Conservation (phyloP, 2,113 vertebrate genomes). For the Ascaphus truei region DNA sequence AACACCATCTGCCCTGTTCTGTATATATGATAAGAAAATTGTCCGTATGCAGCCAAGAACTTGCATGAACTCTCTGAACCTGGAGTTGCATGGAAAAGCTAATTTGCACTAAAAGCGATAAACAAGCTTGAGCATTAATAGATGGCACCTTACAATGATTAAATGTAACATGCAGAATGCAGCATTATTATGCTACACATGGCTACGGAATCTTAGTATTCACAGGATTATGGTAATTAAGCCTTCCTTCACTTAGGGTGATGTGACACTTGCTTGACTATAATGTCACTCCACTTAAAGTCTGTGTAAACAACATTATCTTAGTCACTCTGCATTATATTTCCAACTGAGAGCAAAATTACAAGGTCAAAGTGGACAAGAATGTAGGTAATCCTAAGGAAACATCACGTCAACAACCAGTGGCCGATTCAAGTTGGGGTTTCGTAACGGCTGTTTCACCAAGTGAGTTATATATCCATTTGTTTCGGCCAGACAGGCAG, state of each 20-base stretch:
- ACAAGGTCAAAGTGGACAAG: constrained; percentile 74
- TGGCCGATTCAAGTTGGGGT: constrained; percentile 51
- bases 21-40: too few species aligned
- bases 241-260: constrained; percentile 72
- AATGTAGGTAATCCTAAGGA: constrained; percentile 64
- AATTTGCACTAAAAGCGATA: neutral
- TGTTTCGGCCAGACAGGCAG: too few species aligned
- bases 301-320: constrained; percentile 84
- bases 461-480: too few species aligned
- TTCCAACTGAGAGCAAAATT: constrained; percentile 72
- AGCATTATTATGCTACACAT: constrained; percentile 72
- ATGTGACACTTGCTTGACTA: constrained; percentile 77
- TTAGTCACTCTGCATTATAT: constrained; percentile 69
- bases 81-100: neutral
- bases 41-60: too few species aligned
- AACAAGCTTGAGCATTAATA: constrained; percentile 38
- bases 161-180: constrained; percentile 55
- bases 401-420: constrained; percentile 62
- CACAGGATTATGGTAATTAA: constrained; percentile 78
- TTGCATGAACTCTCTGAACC: constrained; percentile 21
- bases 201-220: constrained; percentile 72
- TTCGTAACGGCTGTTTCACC: neutral
- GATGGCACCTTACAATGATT: constrained; percentile 48
- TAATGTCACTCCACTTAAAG: constrained; percentile 84
- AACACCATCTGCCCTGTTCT: too few species aligned